Base-by-base conservation (phyloP, 2,113 vertebrate species). In the Nyctibius bracteatus region DNA sequence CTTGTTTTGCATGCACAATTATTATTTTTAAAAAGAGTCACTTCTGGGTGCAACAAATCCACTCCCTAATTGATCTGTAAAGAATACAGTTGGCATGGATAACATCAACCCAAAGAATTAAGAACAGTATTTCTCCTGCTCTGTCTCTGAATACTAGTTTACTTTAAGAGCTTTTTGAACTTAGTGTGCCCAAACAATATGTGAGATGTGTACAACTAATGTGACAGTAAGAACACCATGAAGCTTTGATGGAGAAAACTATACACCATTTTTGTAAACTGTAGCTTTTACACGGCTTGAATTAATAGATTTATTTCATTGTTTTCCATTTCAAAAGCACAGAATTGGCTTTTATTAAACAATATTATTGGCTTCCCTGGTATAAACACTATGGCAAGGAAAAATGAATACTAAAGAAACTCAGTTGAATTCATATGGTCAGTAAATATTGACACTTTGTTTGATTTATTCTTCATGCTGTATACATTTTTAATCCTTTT, bases 281-380 rank as follows among this genome's bases (percentile, higher is more conserved):
- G 10, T 17, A 70, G 41, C 41, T 89, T 90, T 82, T 82, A 65
- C 46, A 65, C 18, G 77, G 47, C 19, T 86, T 88, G 37, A 85
- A 81, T 75, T 35, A 91, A 88, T 68, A 63, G 23, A 70, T 72
- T 78, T 65, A 57, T 84, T 89, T 78, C 25, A 63, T 73, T 91
- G 46, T 65, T 89, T 91, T 79, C 30, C 33, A 77, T 94, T 96
- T 82, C 86, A 82, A 94, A 94, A 80, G 23, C 46, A 70, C 46
- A 85, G 66, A 74, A 57, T 37, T 89, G 62, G 18, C 8, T 92
- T 44, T 72, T 81, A 80, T 71, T 91, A 88, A 88, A 47, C 33
- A 63, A 46, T 27, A 59, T 66, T 55, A 70, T 41, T 74, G 47
- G 52, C 23, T 84, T 90, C 75, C 79, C 47, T 44, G 19, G 33